Evolutionary conservation across 1,140 invertebrate species (phyloP), one percentile per base, ranked within the genome.

Genomic region (Brachionus rotundiformis): DNA sequence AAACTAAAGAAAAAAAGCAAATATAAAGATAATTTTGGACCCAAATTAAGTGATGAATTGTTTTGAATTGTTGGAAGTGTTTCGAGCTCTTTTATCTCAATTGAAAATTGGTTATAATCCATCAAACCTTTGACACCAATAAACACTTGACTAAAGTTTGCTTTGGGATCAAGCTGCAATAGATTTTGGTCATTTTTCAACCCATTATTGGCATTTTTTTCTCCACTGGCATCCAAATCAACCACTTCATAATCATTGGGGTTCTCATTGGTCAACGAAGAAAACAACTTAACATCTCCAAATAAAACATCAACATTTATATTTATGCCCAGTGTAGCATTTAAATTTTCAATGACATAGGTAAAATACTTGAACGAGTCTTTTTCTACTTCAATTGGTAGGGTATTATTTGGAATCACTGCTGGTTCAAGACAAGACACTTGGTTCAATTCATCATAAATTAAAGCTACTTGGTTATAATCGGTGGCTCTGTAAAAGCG

Each of bases 101-200:
- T 54, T 54, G 47, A 54, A 54, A 54, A 54, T 54, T 54, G 47
- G 23, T 54, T 54, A 19, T 54, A 54, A 54, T 54, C 47, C n/a
- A 19, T 54, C 19, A 54, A 25, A 7, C 47, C 47, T 54, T 54
- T 54, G 16, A 54, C 47, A 23, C 47, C 47, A 19, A 54, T 54
- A 19, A 19, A 54, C 16, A 54, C 47, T 54, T 54, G 47, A 25
- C n/a, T 19, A 54, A 16, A 54, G 23, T 54, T 54, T 54, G 47
- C 16, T 19, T 49, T 25, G 16, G 47, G 7, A 54, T 54, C 7
- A 25, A 54, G 47, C 19, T 54, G 16, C 8, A 54, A 54, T 54
- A 54, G 23, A 54, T 25, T 54, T 41, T 41, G 39, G 4, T 41
- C 39, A 3, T 41, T 13, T 13, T 41, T 13, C 11, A 41, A 1